These are phyloP conservation scores for Lysiphlebus fabarum DNA, from an alignment of 1,140 invertebrate genomes.

Conservation along the genomic window DNA sequence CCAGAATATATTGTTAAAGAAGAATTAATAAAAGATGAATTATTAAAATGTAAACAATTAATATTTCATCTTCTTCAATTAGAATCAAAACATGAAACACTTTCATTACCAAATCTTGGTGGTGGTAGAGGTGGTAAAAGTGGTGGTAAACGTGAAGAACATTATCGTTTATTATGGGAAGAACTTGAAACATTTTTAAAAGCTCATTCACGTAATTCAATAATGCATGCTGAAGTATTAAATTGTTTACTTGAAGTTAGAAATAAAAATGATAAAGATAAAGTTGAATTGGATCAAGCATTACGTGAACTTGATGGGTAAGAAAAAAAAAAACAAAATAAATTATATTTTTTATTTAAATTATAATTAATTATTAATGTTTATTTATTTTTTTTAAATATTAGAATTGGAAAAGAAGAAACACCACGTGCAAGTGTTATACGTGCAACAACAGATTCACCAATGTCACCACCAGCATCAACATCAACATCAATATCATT, in stretches of 20 bases:
- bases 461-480: constrained; percentile 69
- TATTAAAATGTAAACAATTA: constrained; percentile 83
- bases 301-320: constrained; percentile 62
- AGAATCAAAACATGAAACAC: constrained; percentile 79
- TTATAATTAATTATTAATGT: neutral
- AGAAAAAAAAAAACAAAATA: too few relatives aligned
- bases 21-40: constrained; percentile 77
- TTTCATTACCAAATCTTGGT: constrained; percentile 65
- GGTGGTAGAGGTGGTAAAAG: constrained; percentile 59
- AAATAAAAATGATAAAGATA: constrained; percentile 61
- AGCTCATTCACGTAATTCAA: constrained; percentile 64
- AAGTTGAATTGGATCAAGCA: constrained; percentile 62
- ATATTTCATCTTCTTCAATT: constrained; percentile 78
- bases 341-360: neutral
- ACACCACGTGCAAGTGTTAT: constrained; percentile 66
- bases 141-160: constrained; percentile 72
- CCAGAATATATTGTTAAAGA: constrained; percentile 79
- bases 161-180: constrained; percentile 84
- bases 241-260: constrained; percentile 81
- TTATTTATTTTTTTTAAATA: constrained; percentile 15
- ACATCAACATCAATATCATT: constrained; percentile 40
- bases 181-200: constrained; percentile 84
- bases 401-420: constrained; percentile 49
- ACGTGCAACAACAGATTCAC: constrained; percentile 76
- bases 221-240: constrained; percentile 74